These are phyloP conservation scores for Fistularia commersonii DNA, from an alignment of 2,797 vertebrate genomes.

Conservation along the genomic window DNA sequence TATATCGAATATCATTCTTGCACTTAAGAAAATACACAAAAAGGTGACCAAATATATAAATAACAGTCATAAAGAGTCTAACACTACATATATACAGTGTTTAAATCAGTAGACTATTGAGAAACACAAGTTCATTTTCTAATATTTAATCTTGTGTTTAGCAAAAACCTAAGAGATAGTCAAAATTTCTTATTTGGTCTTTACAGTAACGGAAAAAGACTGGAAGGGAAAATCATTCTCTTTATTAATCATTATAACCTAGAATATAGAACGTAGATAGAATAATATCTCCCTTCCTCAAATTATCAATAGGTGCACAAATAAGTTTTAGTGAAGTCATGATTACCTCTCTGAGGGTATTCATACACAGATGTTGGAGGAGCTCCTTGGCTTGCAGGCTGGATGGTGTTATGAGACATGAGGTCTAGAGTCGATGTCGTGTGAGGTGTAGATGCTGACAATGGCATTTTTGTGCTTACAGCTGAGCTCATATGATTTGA, in stretches of 20 bases:
- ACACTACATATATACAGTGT: no score
- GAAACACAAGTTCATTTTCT: no score
- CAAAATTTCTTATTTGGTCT: no score
- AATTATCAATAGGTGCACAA: not conserved
- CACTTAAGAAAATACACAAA: not conserved
- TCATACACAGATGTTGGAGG: constrained; percentile 74
- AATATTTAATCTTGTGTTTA: no score
- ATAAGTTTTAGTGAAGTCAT: not conserved
- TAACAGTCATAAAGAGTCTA: no score
- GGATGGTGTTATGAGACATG: constrained; percentile 64
- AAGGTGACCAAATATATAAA: not conserved
- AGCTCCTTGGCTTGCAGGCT: constrained; percentile 61
- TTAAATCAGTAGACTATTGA: no score
- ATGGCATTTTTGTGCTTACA: constrained; percentile 48
- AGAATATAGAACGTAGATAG: no score
- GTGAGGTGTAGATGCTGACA: constrained; percentile 62
- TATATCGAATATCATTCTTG: constrained; percentile 19
- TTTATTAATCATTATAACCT: no score
- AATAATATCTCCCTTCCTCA: no score
- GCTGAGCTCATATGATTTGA: constrained; percentile 71
- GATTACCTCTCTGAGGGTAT: constrained; percentile 83
- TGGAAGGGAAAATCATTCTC: no score
- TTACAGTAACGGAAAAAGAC: no score
- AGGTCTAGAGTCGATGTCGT: constrained; percentile 62
- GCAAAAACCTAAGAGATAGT: no score